These are phyloP conservation scores for Nibea albiflora DNA, from an alignment of 2,113 vertebrate species.

Conservation along the genomic window DNA sequence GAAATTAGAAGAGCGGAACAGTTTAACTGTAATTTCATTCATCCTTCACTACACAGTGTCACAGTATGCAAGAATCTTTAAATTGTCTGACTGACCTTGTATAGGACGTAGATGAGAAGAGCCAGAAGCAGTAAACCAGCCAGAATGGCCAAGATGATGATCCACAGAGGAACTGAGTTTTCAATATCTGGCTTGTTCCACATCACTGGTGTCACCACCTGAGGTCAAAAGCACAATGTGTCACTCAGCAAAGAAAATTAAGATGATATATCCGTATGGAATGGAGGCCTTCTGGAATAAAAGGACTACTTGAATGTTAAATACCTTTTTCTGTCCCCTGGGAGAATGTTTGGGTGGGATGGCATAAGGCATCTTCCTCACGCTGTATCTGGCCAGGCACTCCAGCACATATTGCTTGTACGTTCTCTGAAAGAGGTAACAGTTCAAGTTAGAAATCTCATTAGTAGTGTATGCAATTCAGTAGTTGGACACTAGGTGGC, in stretches of 20 bases:
- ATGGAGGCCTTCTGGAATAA: not conserved
- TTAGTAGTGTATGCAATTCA: slow-evolving; percentile 2
- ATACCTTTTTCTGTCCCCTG: slow-evolving; percentile 86
- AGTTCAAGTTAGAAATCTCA: not conserved
- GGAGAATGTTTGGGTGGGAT: slow-evolving; percentile 85
- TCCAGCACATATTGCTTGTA: slow-evolving; percentile 87
- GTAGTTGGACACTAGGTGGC: slow-evolving; percentile 45
- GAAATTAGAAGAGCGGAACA: not conserved
- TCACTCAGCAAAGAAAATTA: not conserved
- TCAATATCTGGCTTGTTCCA: slow-evolving; percentile 91
- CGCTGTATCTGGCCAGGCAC: slow-evolving; percentile 87
- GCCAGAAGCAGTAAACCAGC: slow-evolving; percentile 91
- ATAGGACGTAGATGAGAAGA: slow-evolving; percentile 92
- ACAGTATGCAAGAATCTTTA: not conserved
- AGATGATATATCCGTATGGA: not conserved
- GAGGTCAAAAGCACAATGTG: slow-evolving; percentile 6
- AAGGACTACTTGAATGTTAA: not conserved
- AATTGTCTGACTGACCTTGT: slow-evolving; percentile 86
- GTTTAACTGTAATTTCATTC: not conserved
- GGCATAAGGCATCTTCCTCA: slow-evolving; percentile 89
- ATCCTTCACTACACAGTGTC: not conserved
- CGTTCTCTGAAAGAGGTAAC: slow-evolving; percentile 75
- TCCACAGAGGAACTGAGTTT: slow-evolving; percentile 90
- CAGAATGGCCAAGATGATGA: slow-evolving; percentile 92
- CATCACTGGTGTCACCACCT: slow-evolving; percentile 89